Evolutionary conservation across 2,888 invertebrate species (phyloP), one percentile per base, ranked within the genome.

Genomic region (Patella depressa): DNA sequence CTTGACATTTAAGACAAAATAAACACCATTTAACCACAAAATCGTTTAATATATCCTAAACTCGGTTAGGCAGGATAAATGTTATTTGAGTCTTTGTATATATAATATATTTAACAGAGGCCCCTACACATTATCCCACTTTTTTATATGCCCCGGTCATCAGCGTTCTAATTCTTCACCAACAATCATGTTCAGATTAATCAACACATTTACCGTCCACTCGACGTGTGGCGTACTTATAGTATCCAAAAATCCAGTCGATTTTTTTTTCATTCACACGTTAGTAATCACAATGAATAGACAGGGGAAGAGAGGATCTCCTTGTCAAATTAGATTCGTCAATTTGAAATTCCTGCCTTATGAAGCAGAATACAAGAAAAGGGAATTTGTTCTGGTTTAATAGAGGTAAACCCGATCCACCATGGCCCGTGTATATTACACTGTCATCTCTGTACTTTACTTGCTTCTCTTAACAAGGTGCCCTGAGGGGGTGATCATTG

Each of bases 271-370:
- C 65, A 65, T 65, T 65, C 65, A 65, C 19, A 24, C 65, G 24
- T 65, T 65, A 65, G 19, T 65, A 65, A 65, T 65, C 65, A 24
- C 24, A 65, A 65, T 65, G 65, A 65, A 65, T 65, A 65, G 65
- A 65, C 24, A 65, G 17, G 65, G 65, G 14, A 24, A 19, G 19
- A 65, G 24, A 19, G 24, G 65, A 65, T 65, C 65, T 24, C 65
- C 65, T 65, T 65, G 65, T 65, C 65, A 65, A 65, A 65, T 65
- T 65, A 65, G 65, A 65, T 65, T 65, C 65, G 65, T 65, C 65
- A 65, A 65, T 24, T 65, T 65, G 19, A 65, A 65, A 65, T 65
- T 65, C 65, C 65, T 65, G 65, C 24, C 24, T 24, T 65, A 65
- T 65, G 65, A 65, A 65, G 65, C 65, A 65, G 65, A 65, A 65